A percentile compares a stretch with the other conserved stretches of the same genome.
phyloP scores from a whole-genome alignment of 2,113 vertebrate species.

The Pipra filicauda region DNA sequence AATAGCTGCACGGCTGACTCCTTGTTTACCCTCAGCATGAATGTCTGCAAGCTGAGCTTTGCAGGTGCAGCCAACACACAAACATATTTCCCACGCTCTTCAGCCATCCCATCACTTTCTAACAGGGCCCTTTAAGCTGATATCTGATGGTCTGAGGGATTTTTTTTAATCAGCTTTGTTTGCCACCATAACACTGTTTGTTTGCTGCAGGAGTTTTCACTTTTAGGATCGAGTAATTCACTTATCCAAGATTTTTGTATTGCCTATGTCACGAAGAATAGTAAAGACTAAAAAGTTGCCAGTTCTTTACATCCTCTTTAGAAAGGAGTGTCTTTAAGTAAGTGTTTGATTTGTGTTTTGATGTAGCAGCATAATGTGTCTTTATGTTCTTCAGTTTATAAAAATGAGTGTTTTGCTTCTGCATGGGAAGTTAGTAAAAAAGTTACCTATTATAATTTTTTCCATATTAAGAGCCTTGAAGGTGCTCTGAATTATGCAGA shows the following conservation, averaged over 20 bases:
- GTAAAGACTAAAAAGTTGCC: neutral
- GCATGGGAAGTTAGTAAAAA: neutral
- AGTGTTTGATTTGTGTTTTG: neutral
- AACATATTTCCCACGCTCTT: slow-evolving; percentile 20
- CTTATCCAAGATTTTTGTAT: neutral
- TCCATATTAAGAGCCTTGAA: neutral
- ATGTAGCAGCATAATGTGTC: neutral
- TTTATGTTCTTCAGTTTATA: neutral
- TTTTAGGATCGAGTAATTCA: neutral
- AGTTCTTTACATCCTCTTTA: neutral
- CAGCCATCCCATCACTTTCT: neutral
- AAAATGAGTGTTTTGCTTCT: neutral
- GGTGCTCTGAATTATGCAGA: neutral
- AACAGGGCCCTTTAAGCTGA: neutral
- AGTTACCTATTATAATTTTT: neutral
- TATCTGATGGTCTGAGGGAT: neutral
- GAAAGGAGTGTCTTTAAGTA: neutral
- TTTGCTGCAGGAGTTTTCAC: neutral
- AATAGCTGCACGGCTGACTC: neutral
- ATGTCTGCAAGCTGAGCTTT: neutral
- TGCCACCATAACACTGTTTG: neutral
- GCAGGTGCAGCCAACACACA: slow-evolving; percentile 22
- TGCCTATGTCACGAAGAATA: neutral
- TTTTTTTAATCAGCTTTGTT: neutral
- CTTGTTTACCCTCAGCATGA: slow-evolving; percentile 8